Conservation (phyloP, 1,140 invertebrate species). For the Spodoptera litura region DNA sequence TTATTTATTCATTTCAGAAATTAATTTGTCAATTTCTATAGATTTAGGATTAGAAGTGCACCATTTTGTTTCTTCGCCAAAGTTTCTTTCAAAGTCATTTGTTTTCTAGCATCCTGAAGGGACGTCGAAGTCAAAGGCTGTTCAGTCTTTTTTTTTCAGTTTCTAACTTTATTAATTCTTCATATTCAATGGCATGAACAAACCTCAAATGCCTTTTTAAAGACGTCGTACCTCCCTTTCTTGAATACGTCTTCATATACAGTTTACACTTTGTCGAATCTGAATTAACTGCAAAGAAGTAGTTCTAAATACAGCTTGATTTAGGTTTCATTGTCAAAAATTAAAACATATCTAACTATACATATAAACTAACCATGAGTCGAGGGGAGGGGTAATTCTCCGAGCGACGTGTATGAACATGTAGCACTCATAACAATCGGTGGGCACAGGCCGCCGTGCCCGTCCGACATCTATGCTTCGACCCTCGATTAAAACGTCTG, state of each 20-base stretch:
- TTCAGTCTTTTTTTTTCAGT: background rate
- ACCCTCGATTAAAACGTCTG: no score
- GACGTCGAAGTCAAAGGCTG: background rate
- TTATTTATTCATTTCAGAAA: no score
- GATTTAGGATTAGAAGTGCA: background rate
- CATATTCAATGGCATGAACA: conserved; percentile 5
- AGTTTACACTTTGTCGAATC: conserved; percentile 5
- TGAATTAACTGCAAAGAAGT: conserved; percentile 7
- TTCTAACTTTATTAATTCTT: conserved; percentile 13
- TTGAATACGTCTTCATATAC: conserved; percentile 13
- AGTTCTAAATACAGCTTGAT: conserved; percentile 1
- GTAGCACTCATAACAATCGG: no score
- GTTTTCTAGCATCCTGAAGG: background rate
- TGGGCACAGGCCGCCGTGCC: no score
- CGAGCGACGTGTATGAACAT: no score
- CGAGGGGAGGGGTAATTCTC: no score
- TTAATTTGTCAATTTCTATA: background rate
- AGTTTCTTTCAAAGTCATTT: background rate
- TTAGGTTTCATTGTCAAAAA: no score
- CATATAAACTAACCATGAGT: no score
- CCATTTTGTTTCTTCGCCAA: no score
- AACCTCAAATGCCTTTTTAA: background rate
- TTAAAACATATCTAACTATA: no score
- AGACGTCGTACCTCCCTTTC: conserved; percentile 15
- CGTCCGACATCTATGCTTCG: no score